These are phyloP conservation scores for Trachelus iudaicus DNA, from an alignment of 2,888 invertebrate genomes.

Conservation along the genomic window DNA sequence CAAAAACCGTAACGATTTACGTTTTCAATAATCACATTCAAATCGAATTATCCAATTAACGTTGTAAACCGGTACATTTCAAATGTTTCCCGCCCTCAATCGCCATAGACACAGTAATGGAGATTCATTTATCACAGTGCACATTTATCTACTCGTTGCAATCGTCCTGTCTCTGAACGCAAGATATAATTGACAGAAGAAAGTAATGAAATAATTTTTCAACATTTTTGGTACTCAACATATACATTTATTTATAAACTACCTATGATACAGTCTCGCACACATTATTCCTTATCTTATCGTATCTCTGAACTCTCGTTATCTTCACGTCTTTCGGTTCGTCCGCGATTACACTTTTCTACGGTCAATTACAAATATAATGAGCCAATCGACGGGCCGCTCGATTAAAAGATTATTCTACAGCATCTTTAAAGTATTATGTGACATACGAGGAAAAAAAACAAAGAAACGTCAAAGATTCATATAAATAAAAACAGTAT, in stretches of 20 bases:
- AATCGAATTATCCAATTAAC: no score
- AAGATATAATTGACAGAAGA: background rate
- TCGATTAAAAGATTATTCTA: conserved; percentile 34
- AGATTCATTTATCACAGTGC: background rate
- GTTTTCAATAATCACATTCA: no score
- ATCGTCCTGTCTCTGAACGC: background rate
- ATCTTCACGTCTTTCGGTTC: conserved; percentile 34
- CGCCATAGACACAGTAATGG: background rate
- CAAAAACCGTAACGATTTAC: background rate
- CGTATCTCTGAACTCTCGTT: conserved; percentile 38
- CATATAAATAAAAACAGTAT: background rate
- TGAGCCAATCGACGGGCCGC: conserved; percentile 42
- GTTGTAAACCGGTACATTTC: no score
- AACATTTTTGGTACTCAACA: conserved; percentile 45
- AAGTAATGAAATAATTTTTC: background rate
- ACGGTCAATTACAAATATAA: conserved; percentile 20
- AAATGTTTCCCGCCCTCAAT: background rate
- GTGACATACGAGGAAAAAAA: background rate
- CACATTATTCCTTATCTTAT: conserved; percentile 46
- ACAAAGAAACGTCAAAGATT: background rate
- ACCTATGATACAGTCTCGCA: conserved; percentile 58
- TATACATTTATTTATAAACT: conserved; percentile 63
- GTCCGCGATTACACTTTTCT: background rate
- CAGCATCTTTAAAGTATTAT: conserved; percentile 1
- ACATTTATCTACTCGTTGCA: background rate